A percentile compares a stretch with the other conserved stretches of the same genome.
Evolutionary conservation across 2,113 vertebrate species (phyloP).

Genomic region (Hyaena hyaena): DNA sequence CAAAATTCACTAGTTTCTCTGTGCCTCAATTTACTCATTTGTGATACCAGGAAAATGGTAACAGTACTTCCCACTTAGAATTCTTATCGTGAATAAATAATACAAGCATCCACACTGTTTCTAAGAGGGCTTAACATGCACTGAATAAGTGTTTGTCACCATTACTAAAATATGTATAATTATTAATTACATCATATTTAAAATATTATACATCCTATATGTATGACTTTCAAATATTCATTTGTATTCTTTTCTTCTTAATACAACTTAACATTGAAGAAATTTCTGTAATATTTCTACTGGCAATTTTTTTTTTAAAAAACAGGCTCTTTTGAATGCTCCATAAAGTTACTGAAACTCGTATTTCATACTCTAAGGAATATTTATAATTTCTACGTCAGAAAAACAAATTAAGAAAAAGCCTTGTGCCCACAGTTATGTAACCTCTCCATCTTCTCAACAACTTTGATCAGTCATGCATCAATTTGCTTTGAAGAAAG

Average conservation of each 20-base stretch:
- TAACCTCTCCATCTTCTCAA: not conserved
- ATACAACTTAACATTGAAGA: not conserved
- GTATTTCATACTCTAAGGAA: not conserved
- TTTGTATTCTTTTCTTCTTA: not conserved
- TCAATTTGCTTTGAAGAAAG: constrained; percentile 18
- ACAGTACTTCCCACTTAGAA: accelerated
- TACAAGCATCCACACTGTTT: not conserved
- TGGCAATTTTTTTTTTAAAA: not conserved
- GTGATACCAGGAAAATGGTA: not conserved
- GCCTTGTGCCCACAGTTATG: not conserved
- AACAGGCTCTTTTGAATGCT: not conserved
- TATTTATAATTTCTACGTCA: constrained; percentile 48
- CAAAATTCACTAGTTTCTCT: not conserved
- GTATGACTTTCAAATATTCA: not conserved
- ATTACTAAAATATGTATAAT: not conserved
- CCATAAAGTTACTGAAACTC: not conserved
- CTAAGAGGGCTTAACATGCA: not conserved
- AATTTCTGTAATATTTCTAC: constrained; percentile 6
- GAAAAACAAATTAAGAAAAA: not conserved
- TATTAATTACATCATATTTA: not conserved
- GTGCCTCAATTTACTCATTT: not conserved
- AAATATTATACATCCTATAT: not conserved
- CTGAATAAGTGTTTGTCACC: not conserved
- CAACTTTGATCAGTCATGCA: not conserved
- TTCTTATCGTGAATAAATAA: not conserved